These are phyloP conservation scores for Accipiter cooperii DNA, from an alignment of 2,113 vertebrate species.

Conservation along the genomic window DNA sequence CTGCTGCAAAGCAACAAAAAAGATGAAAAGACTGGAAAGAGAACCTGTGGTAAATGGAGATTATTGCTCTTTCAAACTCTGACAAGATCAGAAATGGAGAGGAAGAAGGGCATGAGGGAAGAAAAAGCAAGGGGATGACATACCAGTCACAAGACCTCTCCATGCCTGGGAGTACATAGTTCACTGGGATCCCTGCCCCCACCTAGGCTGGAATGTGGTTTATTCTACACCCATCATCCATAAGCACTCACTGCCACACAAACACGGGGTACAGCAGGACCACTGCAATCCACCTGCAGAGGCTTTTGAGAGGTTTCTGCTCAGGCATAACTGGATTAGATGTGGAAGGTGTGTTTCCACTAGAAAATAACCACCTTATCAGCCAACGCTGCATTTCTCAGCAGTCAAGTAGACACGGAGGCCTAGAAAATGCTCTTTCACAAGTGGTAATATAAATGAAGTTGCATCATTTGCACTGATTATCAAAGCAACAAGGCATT, in stretches of 20 bases:
- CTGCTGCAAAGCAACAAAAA: not conserved
- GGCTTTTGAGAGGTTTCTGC: constrained; percentile 26
- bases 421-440: constrained; percentile 25
- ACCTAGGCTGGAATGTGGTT: not conserved
- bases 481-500: constrained; percentile 26
- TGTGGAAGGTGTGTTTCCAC: not conserved
- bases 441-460: not conserved
- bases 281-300: not conserved
- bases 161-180: not conserved
- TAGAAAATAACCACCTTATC: constrained; percentile 13
- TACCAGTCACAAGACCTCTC: not conserved
- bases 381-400: not conserved
- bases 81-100: not conserved
- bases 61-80: not conserved
- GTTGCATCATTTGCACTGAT: not conserved
- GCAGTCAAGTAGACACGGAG: not conserved
- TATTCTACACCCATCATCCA: not conserved
- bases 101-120: not conserved
- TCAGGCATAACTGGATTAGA: not conserved
- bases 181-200: not conserved
- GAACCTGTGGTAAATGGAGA: not conserved
- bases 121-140: not conserved
- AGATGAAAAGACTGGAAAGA: not conserved
- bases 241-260: not conserved
- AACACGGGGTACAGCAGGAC: not conserved